These are phyloP conservation scores for Ramazzottius varieornatus DNA, from an alignment of 2,888 invertebrate genomes.

Conservation along the genomic window DNA sequence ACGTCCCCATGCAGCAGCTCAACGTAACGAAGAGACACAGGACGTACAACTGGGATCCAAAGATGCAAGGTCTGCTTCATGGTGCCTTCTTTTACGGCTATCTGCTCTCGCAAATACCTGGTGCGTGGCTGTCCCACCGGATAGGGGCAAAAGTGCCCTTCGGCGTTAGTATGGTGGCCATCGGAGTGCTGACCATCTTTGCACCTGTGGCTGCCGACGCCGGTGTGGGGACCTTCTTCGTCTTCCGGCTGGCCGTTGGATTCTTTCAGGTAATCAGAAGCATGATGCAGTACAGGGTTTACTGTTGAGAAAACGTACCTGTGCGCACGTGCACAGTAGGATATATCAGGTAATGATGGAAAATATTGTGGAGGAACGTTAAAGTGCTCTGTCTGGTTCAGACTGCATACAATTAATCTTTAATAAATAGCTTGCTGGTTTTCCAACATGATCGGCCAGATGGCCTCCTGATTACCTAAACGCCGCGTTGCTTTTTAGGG, in stretches of 20 bases:
- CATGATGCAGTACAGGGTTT: too few species aligned
- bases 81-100: background rate
- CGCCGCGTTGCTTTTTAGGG: background rate
- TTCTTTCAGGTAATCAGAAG: background rate
- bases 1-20: too few species aligned
- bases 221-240: background rate
- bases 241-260: background rate
- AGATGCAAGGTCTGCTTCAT: background rate
- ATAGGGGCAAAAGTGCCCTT: background rate
- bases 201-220: background rate
- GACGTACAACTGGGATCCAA: background rate
- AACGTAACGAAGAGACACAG: background rate
- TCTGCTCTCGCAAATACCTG: background rate
- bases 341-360: too few species aligned
- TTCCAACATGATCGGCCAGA: too few species aligned
- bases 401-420: too few species aligned
- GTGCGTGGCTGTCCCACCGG: background rate
- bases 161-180: background rate
- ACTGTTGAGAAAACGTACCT: too few species aligned
- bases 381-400: too few species aligned
- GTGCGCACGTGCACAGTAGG: too few species aligned
- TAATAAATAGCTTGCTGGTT: too few species aligned
- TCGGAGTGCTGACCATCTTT: background rate
- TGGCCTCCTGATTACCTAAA: too few species aligned
- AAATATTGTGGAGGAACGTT: background rate